phyloP scores from a whole-genome alignment of 1,140 invertebrate genomes.

The Saccostrea cuccullata region DNA sequence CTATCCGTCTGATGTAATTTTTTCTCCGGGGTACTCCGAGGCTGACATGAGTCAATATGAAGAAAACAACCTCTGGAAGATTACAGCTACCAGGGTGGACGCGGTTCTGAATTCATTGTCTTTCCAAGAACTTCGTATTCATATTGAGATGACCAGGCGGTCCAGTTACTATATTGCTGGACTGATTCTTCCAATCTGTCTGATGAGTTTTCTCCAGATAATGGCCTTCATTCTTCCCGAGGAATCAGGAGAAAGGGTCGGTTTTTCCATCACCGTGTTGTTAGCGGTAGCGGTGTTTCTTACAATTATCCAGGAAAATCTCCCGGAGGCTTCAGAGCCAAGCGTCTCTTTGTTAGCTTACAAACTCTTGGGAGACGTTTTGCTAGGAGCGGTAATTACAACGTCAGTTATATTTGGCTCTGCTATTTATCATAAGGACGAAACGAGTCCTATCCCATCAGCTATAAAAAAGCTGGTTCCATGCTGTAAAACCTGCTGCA shows the following conservation, averaged over 20 bases:
- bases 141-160: conserved; percentile 65
- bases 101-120: neutral
- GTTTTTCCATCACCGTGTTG: conserved; percentile 81
- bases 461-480: neutral
- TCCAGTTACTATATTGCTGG: conserved; percentile 77
- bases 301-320: conserved; percentile 80
- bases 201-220: conserved; percentile 80
- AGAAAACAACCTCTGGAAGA: conserved; percentile 81
- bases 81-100: neutral
- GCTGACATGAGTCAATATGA: conserved; percentile 81
- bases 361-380: neutral
- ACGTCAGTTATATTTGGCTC: neutral
- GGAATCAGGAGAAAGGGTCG: conserved; percentile 81
- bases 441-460: neutral
- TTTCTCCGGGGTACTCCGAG: conserved; percentile 79
- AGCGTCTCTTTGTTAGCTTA: conserved; percentile 28
- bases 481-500: neutral
- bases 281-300: conserved; percentile 82
- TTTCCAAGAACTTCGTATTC: conserved; percentile 19
- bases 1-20: conserved; percentile 72
- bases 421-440: conserved; percentile 8
- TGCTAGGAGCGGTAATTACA: neutral
- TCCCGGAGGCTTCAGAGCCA: conserved; percentile 80
- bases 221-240: conserved; percentile 81
- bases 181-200: conserved; percentile 81